Evolutionary conservation across 1,140 invertebrate genomes (phyloP), one percentile per base, ranked within the genome.

Genomic region (Drosophila ohnishii): DNA sequence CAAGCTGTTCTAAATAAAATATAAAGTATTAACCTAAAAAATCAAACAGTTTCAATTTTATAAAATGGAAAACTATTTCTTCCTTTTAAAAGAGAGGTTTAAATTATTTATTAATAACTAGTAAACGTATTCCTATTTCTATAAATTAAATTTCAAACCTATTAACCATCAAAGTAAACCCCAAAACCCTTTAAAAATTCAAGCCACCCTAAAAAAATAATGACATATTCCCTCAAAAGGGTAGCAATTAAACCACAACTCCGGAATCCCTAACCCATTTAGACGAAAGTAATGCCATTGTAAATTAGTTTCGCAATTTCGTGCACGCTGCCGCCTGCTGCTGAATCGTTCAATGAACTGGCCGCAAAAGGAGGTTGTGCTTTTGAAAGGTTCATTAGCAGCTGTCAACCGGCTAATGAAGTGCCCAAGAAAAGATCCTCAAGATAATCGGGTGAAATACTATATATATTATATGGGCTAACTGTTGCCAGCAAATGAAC

Each of bases 241-340:
- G 74, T 76, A 75, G 5, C 40, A 50, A 8, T 14, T n/a, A 35
- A 48, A 25, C 51, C 32, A 53, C 13, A 16, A 39, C 40, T 55
- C 13, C 13, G 1, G 10, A 28, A 10, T 39, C 47, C 22, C 50
- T 64, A 55, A 65, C 64, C 53, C 85, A 83, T 19, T 70, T 78
- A 70, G 70, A 83, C 44, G 65, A 83, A 87, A 67, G 78, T 80
- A 88, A 80, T 88, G 73, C 75, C 80, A 69, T 70, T 87, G 76
- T 45, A 88, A 87, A 87, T 87, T 77, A 73, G 84, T 83, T 87
- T 72, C 48, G 79, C 83, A 83, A 86, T 88, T 87, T 88, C 63
- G 80, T 70, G 84, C 84, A 79, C 59, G 80, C 45, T 47, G 51
- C 34, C 22, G 44, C 34, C 30, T 53, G 16, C 32, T n/a, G 9